Base-by-base conservation (phyloP, 2,888 invertebrate species). In the Drosophila paranaensis region DNA sequence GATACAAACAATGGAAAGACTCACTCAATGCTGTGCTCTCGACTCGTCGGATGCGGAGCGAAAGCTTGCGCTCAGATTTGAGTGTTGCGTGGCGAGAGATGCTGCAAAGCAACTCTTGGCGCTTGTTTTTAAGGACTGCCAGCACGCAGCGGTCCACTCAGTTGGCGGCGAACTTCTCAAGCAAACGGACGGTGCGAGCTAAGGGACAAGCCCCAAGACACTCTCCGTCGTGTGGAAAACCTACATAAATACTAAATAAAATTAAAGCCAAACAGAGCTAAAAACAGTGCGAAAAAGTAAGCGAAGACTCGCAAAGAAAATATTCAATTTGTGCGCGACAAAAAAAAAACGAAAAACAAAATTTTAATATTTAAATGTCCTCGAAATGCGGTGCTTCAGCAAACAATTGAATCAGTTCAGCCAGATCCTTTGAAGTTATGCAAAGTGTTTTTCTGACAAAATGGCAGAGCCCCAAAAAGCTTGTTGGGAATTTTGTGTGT, bases 91-190 rank as follows among this genome's bases (percentile, higher is more conserved):
- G 4, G 16, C 13, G 27, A 54, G 71, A 74, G 83, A 89, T 79
- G 84, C 84, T 84, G 90, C 77, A 82, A 63, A 74, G 45, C 62
- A 20, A 37, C 60, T 60, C 76, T 76, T 62, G 70, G 71, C 71
- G 60, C 43, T 35, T 66, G 76, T 83, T 86, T 81, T 90, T 88
- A 90, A 86, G 89, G 90, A 90, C 81, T 78, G 83, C 20, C 79
- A 55, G 60, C 69, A 63, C n/a, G 71, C 57, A 62, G 63, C 56
- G 69, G 62, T 54, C 27, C 68, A 86, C 73, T 89, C 84, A 86
- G 90, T 90, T 83, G 84, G 78, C 79, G 87, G 79, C 79, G 76
- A 81, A 88, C 87, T 72, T 83, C 87, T 80, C 72, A 73, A 78
- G 71, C 72, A 70, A 81, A 64, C 89, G 81, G 89, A 77, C 84